Base-by-base conservation (phyloP, 2,113 vertebrate genomes). In the Lutjanus erythropterus region DNA sequence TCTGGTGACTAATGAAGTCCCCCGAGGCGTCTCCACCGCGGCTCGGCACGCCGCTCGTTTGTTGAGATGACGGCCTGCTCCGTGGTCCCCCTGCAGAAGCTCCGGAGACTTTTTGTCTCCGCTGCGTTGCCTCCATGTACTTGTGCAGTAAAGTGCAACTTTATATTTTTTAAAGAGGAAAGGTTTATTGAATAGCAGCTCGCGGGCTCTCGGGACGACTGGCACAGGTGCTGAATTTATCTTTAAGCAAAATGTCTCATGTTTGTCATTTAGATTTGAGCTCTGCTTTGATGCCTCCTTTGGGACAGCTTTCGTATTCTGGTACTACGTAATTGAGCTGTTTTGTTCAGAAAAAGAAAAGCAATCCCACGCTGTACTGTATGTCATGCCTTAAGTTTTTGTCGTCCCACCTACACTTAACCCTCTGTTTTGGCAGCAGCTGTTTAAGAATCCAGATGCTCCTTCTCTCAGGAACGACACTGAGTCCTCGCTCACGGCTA, bases 1-100 rank as follows among this genome's bases (percentile, higher is more conserved):
- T 72, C 70, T 67, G 44, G 58, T 82, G 66, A 41, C 70, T 86
- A 88, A 91, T 88, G 75, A 91, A 9, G 68, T 84, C 83, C 75
- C 89, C 3, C 2, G 64, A 68, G 85, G 83, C 3, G 16, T 37
- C 39, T 65, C 31, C 31, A n/a, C 42, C 16, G 5, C 52, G 3
- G 44, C 67, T 69, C 55, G 3, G 3, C 37, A 16, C 9, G 33
- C 37, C 31, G 9, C 23, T 33, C 18, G 15, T 67, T 53, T 78
- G 47, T 70, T 8, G 27, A 67, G 53, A 56, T 19, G 33, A 35
- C n/a, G 29, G n/a, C 55, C 66, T 35, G 42, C 44, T 53, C 46
- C 31, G 27, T 52, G 5, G 23, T 46, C 37, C 21, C 35, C 50
- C 27, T 25, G 37, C 35, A 52, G 18, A 29, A 12, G 25, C 84